These are phyloP conservation scores for Ophiothrix spiculata DNA, from an alignment of 35 echinoderm and acorn worm species.

Conservation along the genomic window DNA sequence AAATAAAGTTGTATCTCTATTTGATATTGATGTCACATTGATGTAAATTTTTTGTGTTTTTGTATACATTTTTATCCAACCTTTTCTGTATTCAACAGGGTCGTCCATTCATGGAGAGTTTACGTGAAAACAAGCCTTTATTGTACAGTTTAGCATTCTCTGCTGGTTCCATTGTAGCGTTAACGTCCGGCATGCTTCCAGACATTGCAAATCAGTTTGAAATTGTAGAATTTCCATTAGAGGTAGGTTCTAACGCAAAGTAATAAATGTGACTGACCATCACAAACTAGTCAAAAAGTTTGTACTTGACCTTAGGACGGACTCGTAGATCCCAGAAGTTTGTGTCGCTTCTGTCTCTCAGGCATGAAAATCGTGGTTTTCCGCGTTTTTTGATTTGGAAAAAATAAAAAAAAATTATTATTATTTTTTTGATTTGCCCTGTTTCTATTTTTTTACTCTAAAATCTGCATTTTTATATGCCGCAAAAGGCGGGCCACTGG, in stretches of 20 bases:
- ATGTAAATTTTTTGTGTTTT: too few relatives aligned
- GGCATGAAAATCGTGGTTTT: not conserved
- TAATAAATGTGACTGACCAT: not conserved
- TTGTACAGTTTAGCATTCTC: conserved; percentile 85
- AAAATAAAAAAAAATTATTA: too few relatives aligned
- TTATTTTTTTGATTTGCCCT: not conserved
- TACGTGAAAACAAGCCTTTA: conserved; percentile 89
- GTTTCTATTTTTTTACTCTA: too few relatives aligned
- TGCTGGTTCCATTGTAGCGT: conserved; percentile 40
- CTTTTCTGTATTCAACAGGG: conserved; percentile 73
- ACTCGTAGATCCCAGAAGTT: not conserved
- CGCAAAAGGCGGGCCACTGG: too few relatives aligned
- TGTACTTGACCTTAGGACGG: not conserved
- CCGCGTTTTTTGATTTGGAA: too few relatives aligned
- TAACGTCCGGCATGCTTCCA: conserved; percentile 68
- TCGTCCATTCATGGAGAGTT: conserved; percentile 94
- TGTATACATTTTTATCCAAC: too few relatives aligned
- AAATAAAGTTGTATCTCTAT: too few relatives aligned
- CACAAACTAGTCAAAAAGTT: not conserved
- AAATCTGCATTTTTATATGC: too few relatives aligned
- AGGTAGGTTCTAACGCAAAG: conserved; percentile 49
- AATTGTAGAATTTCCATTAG: conserved; percentile 78
- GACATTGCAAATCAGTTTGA: conserved; percentile 88
- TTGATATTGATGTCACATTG: too few relatives aligned
- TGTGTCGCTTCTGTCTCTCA: not conserved